Conservation (phyloP, 2,888 invertebrate species). For the Scrobipalpa atriplicella region DNA sequence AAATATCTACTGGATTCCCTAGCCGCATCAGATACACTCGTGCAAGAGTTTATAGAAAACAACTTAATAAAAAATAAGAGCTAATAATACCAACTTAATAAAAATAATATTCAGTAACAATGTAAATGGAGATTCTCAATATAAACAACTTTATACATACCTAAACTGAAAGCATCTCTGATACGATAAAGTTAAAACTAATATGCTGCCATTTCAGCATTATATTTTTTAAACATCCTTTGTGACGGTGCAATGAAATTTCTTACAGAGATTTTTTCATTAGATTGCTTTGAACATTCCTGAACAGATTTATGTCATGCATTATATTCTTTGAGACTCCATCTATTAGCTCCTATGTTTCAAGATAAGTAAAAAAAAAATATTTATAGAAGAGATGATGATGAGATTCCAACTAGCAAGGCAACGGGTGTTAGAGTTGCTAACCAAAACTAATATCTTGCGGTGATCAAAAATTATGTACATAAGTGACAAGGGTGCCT, state of each 20-base stretch:
- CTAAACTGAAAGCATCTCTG: not conserved
- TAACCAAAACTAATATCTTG: no score
- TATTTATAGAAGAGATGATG: not conserved
- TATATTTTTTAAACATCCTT: not conserved
- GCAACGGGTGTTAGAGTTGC: no score
- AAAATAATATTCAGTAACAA: no score
- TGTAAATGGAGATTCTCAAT: not conserved
- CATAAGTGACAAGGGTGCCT: no score
- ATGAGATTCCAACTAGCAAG: no score
- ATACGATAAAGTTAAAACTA: conserved; percentile 3
- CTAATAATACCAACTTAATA: no score
- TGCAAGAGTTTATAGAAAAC: not conserved
- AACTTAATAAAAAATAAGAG: not conserved
- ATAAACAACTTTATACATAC: not conserved
- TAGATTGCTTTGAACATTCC: not conserved
- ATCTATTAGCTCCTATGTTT: not conserved
- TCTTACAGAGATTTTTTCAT: conserved; percentile 6
- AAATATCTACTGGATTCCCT: conserved; percentile 13
- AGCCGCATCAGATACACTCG: not conserved
- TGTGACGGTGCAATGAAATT: not conserved
- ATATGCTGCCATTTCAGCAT: not conserved
- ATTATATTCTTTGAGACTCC: not conserved
- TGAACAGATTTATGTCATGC: conserved; percentile 8
- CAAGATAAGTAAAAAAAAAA: not conserved
- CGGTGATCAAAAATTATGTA: no score